These are phyloP conservation scores for Drosophila flavopinicola DNA, from an alignment of 2,888 invertebrate genomes.

Conservation along the genomic window DNA sequence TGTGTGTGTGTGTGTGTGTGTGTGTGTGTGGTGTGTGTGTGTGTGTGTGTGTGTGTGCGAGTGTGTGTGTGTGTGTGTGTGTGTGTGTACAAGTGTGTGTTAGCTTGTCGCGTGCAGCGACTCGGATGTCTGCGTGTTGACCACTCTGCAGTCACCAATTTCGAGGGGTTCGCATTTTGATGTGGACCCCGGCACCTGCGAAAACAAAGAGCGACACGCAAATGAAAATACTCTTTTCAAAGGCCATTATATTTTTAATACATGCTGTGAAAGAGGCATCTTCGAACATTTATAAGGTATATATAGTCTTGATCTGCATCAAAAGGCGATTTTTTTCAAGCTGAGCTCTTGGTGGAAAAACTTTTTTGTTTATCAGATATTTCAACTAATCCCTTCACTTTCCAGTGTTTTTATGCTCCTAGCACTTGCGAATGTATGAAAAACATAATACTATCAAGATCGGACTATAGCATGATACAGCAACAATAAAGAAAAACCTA, in stretches of 20 bases:
- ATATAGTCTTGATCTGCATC: too few relatives aligned
- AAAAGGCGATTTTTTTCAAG: too few relatives aligned
- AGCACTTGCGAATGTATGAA: too few relatives aligned
- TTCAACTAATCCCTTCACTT: too few relatives aligned
- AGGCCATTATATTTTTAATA: neutral
- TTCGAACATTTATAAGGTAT: neutral
- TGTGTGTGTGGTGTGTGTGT: slow-evolving; percentile 1
- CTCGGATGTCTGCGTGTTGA: slow-evolving; percentile 9
- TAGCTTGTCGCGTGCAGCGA: slow-evolving; percentile 24
- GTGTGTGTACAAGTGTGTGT: slow-evolving; percentile 10
- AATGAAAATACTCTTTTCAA: slow-evolving; percentile 26
- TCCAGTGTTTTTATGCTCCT: too few relatives aligned
- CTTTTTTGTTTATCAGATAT: too few relatives aligned
- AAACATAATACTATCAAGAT: too few relatives aligned
- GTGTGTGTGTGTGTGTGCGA: neutral
- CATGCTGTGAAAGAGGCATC: neutral
- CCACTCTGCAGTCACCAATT: slow-evolving; percentile 15
- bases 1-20: slow-evolving; percentile 3
- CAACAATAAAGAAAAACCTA: too few relatives aligned
- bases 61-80: neutral
- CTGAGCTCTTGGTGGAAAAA: too few relatives aligned
- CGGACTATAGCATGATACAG: too few relatives aligned
- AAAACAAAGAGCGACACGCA: slow-evolving; percentile 57
- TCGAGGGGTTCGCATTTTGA: slow-evolving; percentile 26
- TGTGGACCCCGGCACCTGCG: slow-evolving; percentile 45